Base-by-base conservation (phyloP, 2,888 invertebrate species). In the Miltochrista miniata region DNA sequence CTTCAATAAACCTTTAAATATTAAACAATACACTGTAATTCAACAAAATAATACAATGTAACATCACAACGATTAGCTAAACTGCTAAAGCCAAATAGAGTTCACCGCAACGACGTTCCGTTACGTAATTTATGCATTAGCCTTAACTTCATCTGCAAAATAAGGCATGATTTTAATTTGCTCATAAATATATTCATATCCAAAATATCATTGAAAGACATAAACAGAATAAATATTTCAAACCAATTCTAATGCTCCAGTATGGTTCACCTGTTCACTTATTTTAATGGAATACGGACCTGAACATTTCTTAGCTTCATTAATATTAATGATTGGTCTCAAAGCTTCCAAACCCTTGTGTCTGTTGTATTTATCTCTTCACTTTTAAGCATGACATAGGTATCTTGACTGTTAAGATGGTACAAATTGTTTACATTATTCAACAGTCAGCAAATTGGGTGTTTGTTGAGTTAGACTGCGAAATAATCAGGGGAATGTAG, bases 401-500 rank as follows among this genome's bases (percentile, higher is more conserved):
- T 60, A 62, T 55, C 60, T 60, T 50, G 48, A 51, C 57, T 60
- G 56, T 60, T 56, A 62, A 56, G 57, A 56, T 46, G 37, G 18
- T 51, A 52, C 56, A 62, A 65, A 62, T 62, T 62, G 50, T 57
- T 66, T 64, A 57, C 51, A 68, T 68, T 64, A 62, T 59, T 68
- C 62, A 64, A 44, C 51, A 50, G 38, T 45, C 42, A 39, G 41
- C 42, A 47, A 51, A 64, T 49, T 48, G 33, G 51, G 14, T 47
- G 54, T 52, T 54, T 48, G 45, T 48, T 50, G 38, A 43, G 12
- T 44, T 45, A 33, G 14, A 48, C 33, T 10, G 13, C 24, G 10
- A 36, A 40, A 53, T 31, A 31, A 36, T 42, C 38, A 45, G 38
- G 36, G 31, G 15, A 34, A 49, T 34, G 15, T 42, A 34, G 18